Evolutionary conservation across 2,888 invertebrate species (phyloP).

Genomic region (Callinectes sapidus): DNA sequence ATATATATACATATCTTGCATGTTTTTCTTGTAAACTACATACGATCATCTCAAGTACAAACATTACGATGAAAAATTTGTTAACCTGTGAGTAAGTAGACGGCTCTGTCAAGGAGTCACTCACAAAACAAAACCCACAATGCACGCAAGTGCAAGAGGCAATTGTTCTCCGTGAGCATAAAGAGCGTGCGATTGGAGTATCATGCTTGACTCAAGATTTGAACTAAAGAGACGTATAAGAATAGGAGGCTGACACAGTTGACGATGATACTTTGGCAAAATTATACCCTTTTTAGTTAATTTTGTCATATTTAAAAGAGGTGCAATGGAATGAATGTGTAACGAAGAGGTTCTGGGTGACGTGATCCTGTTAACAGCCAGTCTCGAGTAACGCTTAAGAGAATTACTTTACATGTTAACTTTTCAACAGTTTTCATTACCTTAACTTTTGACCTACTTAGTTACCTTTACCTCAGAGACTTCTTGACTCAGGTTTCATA

Average conservation of each 20-base stretch:
- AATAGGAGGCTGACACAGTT: background rate
- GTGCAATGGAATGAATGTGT: background rate
- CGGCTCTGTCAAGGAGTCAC: background rate
- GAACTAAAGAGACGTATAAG: background rate
- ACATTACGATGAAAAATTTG: background rate
- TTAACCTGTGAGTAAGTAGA: background rate
- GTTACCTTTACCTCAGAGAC: background rate
- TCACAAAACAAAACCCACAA: too few species aligned
- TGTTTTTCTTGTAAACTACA: too few species aligned
- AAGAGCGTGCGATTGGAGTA: too few species aligned
- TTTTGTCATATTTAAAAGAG: background rate
- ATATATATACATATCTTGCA: too few species aligned
- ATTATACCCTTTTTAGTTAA: background rate
- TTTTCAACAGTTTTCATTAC: background rate
- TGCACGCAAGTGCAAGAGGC: too few species aligned
- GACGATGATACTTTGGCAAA: background rate
- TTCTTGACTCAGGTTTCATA: background rate
- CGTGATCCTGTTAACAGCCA: background rate
- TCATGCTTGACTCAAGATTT: too few species aligned
- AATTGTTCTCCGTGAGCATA: too few species aligned
- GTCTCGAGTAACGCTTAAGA: background rate
- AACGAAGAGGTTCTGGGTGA: background rate
- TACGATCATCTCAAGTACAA: too few species aligned
- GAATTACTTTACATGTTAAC: background rate
- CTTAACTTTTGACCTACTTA: background rate